Evolutionary conservation across 1,140 invertebrate genomes (phyloP), one percentile per base, ranked within the genome.

Genomic region (Drosophila yakuba): DNA sequence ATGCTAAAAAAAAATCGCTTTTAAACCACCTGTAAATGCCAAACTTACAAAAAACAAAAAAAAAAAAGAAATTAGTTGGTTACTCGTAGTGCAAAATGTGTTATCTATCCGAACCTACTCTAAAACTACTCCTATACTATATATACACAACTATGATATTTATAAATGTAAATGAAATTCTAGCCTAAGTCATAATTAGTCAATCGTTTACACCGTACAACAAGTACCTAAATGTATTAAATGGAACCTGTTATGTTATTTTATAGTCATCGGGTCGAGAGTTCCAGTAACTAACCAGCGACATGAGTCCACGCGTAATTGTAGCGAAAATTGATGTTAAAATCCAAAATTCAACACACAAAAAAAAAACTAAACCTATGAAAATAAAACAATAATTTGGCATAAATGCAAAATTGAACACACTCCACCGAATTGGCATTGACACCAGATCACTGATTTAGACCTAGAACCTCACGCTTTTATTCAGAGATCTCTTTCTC

Each of bases 201-300:
- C 71, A 57, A 71, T 23, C 62, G 68, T 81, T 81, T 82, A 82
- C 79, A 58, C 68, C 57, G 67, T 71, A 71, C 67, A 71, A 71
- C 67, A 71, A 68, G 74, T 77, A 60, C 62, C 79, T 88, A 63
- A 86, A 83, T 78, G 75, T 80, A 82, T 88, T 86, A 76, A 82
- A 79, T 64, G 63, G 73, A 85, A 69, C 47, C 59, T 83, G 80
- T 84, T 84, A 84, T 72, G 83, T 80, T 80, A 84, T 84, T 84
- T 80, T 80, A 75, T 69, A 82, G 62, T 82, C 74, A 60, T 68
- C 60, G 60, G 66, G 60, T 57, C 35, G 41, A 77, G 71, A 73
- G 55, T 59, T 82, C 64, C 66, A 86, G 83, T 88, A 82, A 86
- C 83, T 88, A 88, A 88, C 80, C 59, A 68, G 69, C 38, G 45